Conservation (phyloP, 1,140 invertebrate species). For the Limonius californicus region DNA sequence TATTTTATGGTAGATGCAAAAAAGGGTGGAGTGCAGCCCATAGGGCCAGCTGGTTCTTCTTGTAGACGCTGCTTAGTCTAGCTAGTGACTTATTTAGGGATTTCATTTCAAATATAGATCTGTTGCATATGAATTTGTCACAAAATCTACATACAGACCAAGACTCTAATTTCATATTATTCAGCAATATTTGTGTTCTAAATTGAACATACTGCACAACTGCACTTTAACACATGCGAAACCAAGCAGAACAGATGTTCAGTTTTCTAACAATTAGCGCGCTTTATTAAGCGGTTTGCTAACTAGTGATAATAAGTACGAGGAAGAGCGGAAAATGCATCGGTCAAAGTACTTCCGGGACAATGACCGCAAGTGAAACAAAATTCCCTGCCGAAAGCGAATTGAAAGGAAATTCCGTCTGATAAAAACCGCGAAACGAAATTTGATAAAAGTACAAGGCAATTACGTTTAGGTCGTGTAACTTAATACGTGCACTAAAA, state of each 20-base stretch:
- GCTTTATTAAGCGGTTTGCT: background rate
- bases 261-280: background rate
- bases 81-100: no score
- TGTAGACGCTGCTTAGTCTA: no score
- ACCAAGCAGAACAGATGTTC: background rate
- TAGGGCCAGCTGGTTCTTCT: no score
- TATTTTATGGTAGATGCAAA: no score
- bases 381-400: background rate
- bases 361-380: constrained; percentile 8
- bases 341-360: constrained; percentile 10
- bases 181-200: no score
- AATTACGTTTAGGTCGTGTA: background rate
- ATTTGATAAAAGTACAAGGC: background rate
- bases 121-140: no score
- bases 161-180: no score
- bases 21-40: no score
- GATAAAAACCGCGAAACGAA: background rate
- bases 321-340: constrained; percentile 9
- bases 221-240: no score
- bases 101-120: no score
- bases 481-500: background rate
- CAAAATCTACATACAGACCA: no score
- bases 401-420: background rate
- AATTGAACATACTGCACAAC: no score
- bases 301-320: background rate